Evolutionary conservation across 2,797 vertebrate genomes (phyloP).

Genomic region (Rhinogobio ventralis): DNA sequence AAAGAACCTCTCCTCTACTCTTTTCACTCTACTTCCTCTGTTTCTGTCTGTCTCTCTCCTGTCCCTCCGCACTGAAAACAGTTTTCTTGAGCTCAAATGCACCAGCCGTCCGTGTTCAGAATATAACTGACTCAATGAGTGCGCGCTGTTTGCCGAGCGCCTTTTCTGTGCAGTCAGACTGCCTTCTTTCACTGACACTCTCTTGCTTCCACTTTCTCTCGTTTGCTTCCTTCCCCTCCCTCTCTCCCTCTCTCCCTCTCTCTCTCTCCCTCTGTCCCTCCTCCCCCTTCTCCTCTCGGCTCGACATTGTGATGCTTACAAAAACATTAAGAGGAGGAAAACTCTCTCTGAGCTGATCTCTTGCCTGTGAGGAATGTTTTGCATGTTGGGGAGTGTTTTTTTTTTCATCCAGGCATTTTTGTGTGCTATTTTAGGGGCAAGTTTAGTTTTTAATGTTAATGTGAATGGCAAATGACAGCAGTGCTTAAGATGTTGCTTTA

Average conservation of each 20-base stretch:
- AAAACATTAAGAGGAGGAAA: conserved; percentile 52
- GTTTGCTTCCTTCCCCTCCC: conserved; percentile 5
- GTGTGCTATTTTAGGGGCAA: not conserved
- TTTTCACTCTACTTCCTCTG: conserved; percentile 45
- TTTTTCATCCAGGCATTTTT: not conserved
- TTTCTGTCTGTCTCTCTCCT: conserved; percentile 20
- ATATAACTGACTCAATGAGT: conserved; percentile 67
- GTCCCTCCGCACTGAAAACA: conserved; percentile 53
- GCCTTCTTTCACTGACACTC: conserved; percentile 45
- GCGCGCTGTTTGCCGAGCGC: conserved; percentile 68
- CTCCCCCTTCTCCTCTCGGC: conserved; percentile 51
- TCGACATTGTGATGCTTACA: conserved; percentile 54
- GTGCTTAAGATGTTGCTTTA: not conserved
- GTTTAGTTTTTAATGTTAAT: not conserved
- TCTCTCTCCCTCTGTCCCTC: conserved; percentile 21
- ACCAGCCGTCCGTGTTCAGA: conserved; percentile 73
- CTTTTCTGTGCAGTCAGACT: conserved; percentile 54
- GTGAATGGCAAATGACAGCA: not conserved
- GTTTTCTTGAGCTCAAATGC: conserved; percentile 67
- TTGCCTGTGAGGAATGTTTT: conserved; percentile 29
- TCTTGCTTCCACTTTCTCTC: conserved; percentile 20
- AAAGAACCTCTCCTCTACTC: conserved; percentile 61
- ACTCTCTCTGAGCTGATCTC: conserved; percentile 36
- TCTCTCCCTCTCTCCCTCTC: not conserved
- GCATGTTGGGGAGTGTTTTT: not conserved